phyloP scores from a whole-genome alignment of 2,113 vertebrate genomes.

The Zosterops hypoxanthus region DNA sequence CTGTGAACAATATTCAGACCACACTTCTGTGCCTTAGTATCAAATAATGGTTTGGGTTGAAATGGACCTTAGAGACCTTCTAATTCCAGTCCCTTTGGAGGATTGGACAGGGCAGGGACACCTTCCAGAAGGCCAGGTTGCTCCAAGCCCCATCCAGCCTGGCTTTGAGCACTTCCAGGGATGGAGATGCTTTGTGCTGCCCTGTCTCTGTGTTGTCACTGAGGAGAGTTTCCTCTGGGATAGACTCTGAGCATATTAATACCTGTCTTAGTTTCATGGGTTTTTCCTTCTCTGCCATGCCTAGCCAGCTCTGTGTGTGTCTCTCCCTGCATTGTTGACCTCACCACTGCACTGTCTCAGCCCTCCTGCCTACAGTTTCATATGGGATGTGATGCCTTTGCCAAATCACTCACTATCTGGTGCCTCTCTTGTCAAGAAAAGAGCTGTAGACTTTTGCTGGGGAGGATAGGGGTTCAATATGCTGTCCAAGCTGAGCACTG shows the following conservation, averaged over 20 bases:
- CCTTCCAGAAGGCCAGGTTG: not conserved
- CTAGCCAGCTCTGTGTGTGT: not conserved
- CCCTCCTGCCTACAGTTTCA: not conserved
- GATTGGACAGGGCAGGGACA: too few relatives aligned
- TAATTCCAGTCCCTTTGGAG: not conserved
- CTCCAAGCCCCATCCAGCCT: not conserved
- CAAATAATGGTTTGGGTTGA: not conserved
- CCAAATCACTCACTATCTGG: accelerated
- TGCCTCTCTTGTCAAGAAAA: not conserved
- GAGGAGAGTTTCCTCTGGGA: not conserved
- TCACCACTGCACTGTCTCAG: not conserved
- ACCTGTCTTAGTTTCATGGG: not conserved
- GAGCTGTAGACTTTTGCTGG: not conserved
- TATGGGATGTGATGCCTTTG: not conserved
- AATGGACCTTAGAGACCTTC: not conserved
- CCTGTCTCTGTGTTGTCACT: not conserved
- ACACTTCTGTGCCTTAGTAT: not conserved
- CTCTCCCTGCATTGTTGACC: not conserved
- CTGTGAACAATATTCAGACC: not conserved
- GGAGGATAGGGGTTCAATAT: accelerated
- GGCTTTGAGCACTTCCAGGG: not conserved
- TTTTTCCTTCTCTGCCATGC: not conserved
- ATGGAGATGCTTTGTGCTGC: not conserved
- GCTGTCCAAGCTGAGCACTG: accelerated
- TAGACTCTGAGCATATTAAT: not conserved